These are phyloP conservation scores for Gallinago undulata DNA, from an alignment of 2,113 vertebrate genomes.

Conservation along the genomic window DNA sequence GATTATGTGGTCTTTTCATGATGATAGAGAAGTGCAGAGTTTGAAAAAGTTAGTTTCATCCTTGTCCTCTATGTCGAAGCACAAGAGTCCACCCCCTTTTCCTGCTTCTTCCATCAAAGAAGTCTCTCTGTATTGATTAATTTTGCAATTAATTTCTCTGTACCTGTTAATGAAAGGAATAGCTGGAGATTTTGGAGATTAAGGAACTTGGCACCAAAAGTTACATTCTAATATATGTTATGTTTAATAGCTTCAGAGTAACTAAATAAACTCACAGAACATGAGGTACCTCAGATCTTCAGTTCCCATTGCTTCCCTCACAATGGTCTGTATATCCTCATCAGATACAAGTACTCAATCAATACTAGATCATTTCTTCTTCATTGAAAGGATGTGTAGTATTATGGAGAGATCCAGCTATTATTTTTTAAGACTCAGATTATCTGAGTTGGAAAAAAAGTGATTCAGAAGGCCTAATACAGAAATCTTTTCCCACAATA, in stretches of 20 bases:
- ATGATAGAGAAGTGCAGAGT: rapidly evolving
- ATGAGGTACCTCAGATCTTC: background rate
- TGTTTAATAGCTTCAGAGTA: background rate
- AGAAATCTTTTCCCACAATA: background rate
- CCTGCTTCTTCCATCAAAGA: background rate
- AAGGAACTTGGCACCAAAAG: background rate
- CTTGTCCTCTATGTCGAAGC: background rate
- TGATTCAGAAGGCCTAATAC: background rate
- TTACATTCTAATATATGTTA: background rate
- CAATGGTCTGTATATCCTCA: background rate
- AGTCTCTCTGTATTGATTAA: background rate
- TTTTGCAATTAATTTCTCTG: background rate
- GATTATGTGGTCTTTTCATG: background rate
- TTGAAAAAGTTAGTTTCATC: background rate
- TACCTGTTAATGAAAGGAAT: background rate
- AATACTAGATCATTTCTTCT: background rate
- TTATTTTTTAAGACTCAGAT: background rate
- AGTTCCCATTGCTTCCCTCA: background rate
- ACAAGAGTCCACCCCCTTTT: background rate
- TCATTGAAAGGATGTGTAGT: background rate
- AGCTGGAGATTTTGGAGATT: background rate
- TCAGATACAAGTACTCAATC: background rate
- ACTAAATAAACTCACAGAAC: background rate
- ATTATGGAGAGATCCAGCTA: background rate
- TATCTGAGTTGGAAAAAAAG: background rate